Base-by-base conservation (phyloP, 2,888 invertebrate genomes). In the Charanyca ferruginea region DNA sequence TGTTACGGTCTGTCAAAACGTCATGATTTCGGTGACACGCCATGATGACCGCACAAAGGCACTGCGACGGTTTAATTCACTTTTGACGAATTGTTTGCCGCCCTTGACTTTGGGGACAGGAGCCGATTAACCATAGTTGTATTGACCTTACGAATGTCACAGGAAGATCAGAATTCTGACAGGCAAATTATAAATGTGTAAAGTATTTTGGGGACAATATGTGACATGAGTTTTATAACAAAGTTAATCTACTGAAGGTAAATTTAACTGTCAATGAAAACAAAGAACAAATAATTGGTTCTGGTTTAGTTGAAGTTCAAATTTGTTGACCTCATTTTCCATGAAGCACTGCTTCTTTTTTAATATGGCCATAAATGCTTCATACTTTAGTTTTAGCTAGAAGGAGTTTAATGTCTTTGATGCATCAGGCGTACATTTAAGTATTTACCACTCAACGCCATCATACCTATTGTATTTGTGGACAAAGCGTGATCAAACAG, bases 41-140 rank as follows among this genome's bases (percentile, higher is more conserved):
- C 67, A 53, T 86, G 88, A 87, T 73, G 74, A 79, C 64, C 73
- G 73, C 69, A 89, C 84, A 88, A 89, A 84, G 79, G 81, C 72
- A 44, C 53, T 25, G 52, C 63, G 83, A 73, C 79, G 72, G 68
- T 62, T 51, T 83, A 80, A 83, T 85, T 84, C 75, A 63, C 45
- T 66, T 76, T 80, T 82, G 83, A 81, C 63, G 72, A 64, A 73
- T 63, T 77, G 75, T 68, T 45, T 7, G 44, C 20, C 58, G 74
- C 61, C 81, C 83, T 83, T 87, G 88, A 84, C 85, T 85, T 84
- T 85, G 80, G 70, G 79, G 68, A 73, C 72, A 70, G 59, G 53
- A 51, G 38, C 53, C 77, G 59, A 81, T 80, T 80, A 73, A 35
- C 18, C 2, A 77, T 53, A 65, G 66, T 75, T 66, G 67, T 66